Evolutionary conservation across 2,888 invertebrate genomes (phyloP).

Genomic region (Orthonychiurus folsomi): DNA sequence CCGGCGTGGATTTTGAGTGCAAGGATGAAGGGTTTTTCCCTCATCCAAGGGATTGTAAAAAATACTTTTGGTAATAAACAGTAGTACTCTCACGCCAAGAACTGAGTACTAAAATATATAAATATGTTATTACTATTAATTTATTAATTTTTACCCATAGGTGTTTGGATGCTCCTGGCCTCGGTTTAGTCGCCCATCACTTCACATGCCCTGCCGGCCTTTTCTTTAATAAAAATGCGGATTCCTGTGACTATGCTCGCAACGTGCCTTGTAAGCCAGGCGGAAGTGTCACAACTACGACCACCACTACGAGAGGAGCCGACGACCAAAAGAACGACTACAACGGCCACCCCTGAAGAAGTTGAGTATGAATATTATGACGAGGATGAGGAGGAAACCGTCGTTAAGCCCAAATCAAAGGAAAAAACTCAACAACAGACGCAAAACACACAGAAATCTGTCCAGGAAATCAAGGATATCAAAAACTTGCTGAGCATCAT

Average conservation of each 20-base stretch:
- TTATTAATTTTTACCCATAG: neutral
- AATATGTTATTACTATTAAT: neutral
- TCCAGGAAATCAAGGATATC: constrained; percentile 38
- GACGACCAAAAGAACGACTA: constrained; percentile 45
- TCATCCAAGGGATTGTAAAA: constrained; percentile 85
- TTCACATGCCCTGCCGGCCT: constrained; percentile 88
- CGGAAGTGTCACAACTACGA: constrained; percentile 25
- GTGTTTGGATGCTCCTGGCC: constrained; percentile 77
- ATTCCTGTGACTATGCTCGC: constrained; percentile 83
- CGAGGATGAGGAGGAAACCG: constrained; percentile 50
- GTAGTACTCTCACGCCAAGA: neutral
- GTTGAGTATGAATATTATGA: constrained; percentile 45
- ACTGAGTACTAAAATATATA: neutral
- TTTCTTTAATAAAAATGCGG: constrained; percentile 81
- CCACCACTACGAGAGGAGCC: constrained; percentile 45
- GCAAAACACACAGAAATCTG: constrained; percentile 21
- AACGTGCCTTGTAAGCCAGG: constrained; percentile 54
- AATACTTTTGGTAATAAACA: constrained; percentile 82
- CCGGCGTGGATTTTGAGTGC: constrained; percentile 65
- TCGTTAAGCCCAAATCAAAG: constrained; percentile 28
- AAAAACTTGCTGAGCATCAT: constrained; percentile 35
- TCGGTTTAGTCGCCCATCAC: constrained; percentile 82
- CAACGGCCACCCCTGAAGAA: constrained; percentile 43
- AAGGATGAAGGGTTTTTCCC: constrained; percentile 86
- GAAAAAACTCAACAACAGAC: constrained; percentile 3